Evolutionary conservation across 2,797 vertebrate genomes (phyloP).

Genomic region (Spinus olivaceus): DNA sequence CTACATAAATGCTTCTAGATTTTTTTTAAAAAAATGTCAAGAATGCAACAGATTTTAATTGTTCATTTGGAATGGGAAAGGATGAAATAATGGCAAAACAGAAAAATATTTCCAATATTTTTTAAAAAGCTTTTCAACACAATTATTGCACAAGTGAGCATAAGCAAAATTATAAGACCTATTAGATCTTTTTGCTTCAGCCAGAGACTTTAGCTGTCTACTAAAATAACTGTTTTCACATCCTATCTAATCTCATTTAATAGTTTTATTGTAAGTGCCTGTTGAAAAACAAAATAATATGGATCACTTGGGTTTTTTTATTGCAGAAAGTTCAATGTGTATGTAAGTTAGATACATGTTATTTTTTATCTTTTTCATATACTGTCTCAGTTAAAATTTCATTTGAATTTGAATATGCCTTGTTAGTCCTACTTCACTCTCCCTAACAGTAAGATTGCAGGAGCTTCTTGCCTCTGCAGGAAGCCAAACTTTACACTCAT

Average conservation of each 20-base stretch:
- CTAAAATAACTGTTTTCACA: not conserved
- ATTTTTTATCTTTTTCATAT: not conserved
- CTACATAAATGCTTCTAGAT: not conserved
- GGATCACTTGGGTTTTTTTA: not conserved
- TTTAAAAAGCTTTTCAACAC: not conserved
- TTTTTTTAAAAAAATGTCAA: fast-evolving
- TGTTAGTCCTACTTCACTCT: not conserved
- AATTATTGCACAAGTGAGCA: not conserved
- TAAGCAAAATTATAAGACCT: not conserved
- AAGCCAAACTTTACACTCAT: not conserved
- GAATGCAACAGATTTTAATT: not conserved
- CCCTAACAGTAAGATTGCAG: not conserved
- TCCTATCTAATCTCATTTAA: not conserved
- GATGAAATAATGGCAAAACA: not conserved
- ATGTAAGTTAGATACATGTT: not conserved
- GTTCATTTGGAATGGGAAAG: not conserved
- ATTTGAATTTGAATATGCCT: not conserved
- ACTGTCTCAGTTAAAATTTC: not conserved
- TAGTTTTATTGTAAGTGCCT: not conserved
- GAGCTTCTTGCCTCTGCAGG: not conserved
- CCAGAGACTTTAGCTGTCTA: not conserved
- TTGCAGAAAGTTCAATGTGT: not conserved
- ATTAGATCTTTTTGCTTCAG: not conserved
- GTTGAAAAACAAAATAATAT: not conserved
- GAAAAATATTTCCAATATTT: not conserved